These are phyloP conservation scores for Drosophila murphyi DNA, from an alignment of 1,140 invertebrate species.

Conservation along the genomic window DNA sequence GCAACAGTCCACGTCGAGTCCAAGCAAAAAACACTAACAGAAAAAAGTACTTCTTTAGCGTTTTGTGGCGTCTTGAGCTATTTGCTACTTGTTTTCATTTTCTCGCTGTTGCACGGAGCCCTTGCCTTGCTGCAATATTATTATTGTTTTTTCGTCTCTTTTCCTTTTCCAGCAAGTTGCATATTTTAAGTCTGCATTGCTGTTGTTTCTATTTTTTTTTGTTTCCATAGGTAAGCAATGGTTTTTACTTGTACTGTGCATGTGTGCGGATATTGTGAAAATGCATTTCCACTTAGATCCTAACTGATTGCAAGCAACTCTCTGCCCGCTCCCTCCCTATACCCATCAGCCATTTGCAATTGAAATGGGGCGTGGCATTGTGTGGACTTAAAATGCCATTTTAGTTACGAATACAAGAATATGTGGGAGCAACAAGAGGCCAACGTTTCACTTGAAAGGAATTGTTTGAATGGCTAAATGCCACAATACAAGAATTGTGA, in stretches of 20 bases:
- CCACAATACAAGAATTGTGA: neutral
- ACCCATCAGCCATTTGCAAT: slow-evolving; percentile 24
- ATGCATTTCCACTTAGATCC: slow-evolving; percentile 81
- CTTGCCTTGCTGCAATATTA: slow-evolving; percentile 44
- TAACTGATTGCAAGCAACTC: slow-evolving; percentile 55
- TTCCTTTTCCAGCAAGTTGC: slow-evolving; percentile 35
- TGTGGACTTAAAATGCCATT: slow-evolving; percentile 59
- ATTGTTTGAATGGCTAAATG: slow-evolving; percentile 22
- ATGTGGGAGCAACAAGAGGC: slow-evolving; percentile 20
- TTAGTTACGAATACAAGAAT: slow-evolving; percentile 18
- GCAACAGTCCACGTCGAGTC: slow-evolving; percentile 9
- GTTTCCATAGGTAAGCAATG: slow-evolving; percentile 4
- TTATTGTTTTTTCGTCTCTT: slow-evolving; percentile 26
- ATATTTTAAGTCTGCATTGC: slow-evolving; percentile 58
- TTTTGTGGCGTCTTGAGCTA: slow-evolving; percentile 72
- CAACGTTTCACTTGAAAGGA: slow-evolving; percentile 39
- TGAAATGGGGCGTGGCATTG: slow-evolving; percentile 64
- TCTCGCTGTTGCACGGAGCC: slow-evolving; percentile 33
- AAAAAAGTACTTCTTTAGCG: slow-evolving; percentile 73
- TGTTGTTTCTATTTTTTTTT: slow-evolving; percentile 46
- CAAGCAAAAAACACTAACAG: slow-evolving; percentile 10
- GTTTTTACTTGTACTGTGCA: slow-evolving; percentile 15
- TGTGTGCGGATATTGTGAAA: slow-evolving; percentile 75
- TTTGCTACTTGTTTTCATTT: slow-evolving; percentile 77
- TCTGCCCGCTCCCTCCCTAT: neutral